Percentiles rank a stretch among this genome's conserved stretches.
These are phyloP conservation scores for Caenorhabditis becei DNA, from an alignment of 2,888 invertebrate genomes.

Conservation along the genomic window DNA sequence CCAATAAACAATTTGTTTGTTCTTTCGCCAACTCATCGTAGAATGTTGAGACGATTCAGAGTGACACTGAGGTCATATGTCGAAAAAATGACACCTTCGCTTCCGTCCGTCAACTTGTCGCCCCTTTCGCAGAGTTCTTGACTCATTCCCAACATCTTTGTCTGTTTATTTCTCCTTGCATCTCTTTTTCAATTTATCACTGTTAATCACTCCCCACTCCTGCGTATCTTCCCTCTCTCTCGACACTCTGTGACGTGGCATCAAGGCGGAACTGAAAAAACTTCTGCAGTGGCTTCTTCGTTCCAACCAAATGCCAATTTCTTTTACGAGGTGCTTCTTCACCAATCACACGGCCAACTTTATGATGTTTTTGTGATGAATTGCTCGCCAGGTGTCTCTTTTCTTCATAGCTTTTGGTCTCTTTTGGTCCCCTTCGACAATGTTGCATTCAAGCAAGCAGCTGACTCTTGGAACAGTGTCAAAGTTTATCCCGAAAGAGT, in stretches of 20 bases:
- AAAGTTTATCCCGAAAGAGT: too few species aligned
- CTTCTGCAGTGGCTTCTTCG: not conserved
- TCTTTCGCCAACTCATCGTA: conserved; percentile 20
- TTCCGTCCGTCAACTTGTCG: conserved; percentile 30
- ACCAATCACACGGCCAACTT: conserved; percentile 27
- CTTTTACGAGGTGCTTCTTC: conserved; percentile 52
- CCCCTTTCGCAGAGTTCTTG: conserved; percentile 35
- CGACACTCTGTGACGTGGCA: not conserved
- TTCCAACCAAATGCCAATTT: conserved; percentile 24
- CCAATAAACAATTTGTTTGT: conserved; percentile 57
- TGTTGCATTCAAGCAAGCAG: not conserved
- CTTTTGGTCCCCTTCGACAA: not conserved
- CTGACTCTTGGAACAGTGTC: too few species aligned
- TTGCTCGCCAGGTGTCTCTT: conserved; percentile 14
- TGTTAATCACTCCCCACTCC: not conserved
- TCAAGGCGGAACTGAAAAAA: not conserved
- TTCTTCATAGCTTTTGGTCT: not conserved
- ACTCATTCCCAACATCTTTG: conserved; percentile 26
- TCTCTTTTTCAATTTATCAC: not conserved
- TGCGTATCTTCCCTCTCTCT: too few species aligned
- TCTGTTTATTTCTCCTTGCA: not conserved
- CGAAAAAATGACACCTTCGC: conserved; percentile 45
- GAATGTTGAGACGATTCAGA: conserved; percentile 16
- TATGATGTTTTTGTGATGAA: conserved; percentile 45
- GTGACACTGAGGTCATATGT: conserved; percentile 37